Conservation (phyloP, 2,797 vertebrate species). For the Sus cebifrons region DNA sequence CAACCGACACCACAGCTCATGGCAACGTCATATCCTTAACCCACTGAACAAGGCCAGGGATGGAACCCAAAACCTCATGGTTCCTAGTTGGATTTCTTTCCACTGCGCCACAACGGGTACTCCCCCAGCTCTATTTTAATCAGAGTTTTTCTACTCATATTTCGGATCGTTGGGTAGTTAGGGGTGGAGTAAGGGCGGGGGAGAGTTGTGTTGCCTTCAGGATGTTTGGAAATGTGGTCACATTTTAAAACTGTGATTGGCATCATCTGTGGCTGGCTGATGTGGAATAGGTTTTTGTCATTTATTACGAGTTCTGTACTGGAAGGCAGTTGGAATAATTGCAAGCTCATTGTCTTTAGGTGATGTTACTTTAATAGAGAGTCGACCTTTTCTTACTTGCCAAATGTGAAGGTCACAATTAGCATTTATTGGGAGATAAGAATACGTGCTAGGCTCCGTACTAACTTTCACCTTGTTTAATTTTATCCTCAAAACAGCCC, state of each 20-base stretch:
- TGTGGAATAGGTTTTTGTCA: not conserved
- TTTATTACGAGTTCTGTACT: not conserved
- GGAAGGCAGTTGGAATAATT: not conserved
- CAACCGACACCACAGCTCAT: too few relatives aligned
- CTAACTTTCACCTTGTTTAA: not conserved
- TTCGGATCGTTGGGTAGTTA: not conserved
- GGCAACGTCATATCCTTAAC: too few relatives aligned
- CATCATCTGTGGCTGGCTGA: not conserved
- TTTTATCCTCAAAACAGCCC: not conserved
- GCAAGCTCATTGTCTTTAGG: not conserved
- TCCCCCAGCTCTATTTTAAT: not conserved
- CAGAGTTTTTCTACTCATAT: not conserved
- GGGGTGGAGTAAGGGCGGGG: not conserved
- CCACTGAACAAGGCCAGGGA: too few relatives aligned
- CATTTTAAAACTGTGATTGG: not conserved
- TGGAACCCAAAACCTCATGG: too few relatives aligned
- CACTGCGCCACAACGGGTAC: not conserved
- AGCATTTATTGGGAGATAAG: not conserved
- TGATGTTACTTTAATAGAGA: not conserved
- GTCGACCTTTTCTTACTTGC: not conserved
- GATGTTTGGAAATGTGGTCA: not conserved
- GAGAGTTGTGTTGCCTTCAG: not conserved
- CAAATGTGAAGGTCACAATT: not conserved
- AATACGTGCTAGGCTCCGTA: not conserved
- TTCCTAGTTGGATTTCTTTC: too few relatives aligned